Percentiles rank a stretch among this genome's conserved stretches.
These are phyloP conservation scores for Hipposideros larvatus DNA, from an alignment of 2,797 vertebrate genomes.

Conservation along the genomic window DNA sequence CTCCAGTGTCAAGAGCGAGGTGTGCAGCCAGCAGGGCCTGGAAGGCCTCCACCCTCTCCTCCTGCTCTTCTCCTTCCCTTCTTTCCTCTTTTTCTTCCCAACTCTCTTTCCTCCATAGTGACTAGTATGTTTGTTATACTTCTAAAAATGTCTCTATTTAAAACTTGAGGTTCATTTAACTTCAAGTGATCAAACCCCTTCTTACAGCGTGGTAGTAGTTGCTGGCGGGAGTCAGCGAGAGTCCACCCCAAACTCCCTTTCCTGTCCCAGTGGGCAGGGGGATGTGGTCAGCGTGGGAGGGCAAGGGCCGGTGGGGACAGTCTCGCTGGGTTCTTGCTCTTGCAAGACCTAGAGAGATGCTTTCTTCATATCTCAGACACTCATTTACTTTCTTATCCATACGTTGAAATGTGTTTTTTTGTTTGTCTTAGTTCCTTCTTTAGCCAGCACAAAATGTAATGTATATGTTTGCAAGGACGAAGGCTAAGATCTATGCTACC, in stretches of 20 bases:
- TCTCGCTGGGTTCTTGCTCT: accelerated
- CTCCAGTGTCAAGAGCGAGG: not conserved
- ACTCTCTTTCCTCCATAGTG: not conserved
- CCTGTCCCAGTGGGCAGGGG: accelerated
- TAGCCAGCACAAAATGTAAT: not conserved
- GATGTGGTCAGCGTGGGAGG: no score
- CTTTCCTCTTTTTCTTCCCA: accelerated
- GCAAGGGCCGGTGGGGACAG: accelerated
- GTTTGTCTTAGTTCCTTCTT: not conserved
- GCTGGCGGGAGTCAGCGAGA: accelerated
- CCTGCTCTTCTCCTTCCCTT: no score
- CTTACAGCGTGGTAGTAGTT: accelerated
- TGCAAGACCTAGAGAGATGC: accelerated
- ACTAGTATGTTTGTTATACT: accelerated
- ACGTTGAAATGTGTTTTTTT: not conserved
- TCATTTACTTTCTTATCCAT: not conserved
- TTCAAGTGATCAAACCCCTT: not conserved
- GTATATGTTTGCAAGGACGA: not conserved
- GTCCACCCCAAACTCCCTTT: accelerated
- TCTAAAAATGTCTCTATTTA: no score
- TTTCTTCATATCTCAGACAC: not conserved
- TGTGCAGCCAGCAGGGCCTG: accelerated
- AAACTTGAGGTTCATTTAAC: not conserved
- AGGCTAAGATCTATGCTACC: not conserved
- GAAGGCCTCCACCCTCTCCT: not conserved